phyloP scores from a whole-genome alignment of 2,888 invertebrate genomes.

The Carcina quercana region DNA sequence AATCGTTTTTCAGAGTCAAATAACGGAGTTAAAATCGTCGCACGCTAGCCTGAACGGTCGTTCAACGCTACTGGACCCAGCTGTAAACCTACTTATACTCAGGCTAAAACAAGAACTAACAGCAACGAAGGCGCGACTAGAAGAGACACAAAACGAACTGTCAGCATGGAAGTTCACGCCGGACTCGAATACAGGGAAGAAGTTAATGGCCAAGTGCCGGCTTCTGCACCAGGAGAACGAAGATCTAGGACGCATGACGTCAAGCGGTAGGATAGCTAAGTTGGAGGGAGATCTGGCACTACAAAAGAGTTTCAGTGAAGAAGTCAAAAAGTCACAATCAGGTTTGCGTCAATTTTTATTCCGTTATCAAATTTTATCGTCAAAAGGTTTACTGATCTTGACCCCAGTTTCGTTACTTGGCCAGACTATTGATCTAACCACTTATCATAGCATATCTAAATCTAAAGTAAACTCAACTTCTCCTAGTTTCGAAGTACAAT shows the following conservation, averaged over 20 bases:
- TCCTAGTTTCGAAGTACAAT: too few relatives aligned
- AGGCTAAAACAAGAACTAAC: conserved; percentile 93
- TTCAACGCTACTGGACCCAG: conserved; percentile 88
- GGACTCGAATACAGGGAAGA: conserved; percentile 98
- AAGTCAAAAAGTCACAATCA: conserved; percentile 96
- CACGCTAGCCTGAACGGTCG: conserved; percentile 89
- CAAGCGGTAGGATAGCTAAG: conserved; percentile 95
- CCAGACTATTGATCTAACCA: too few relatives aligned
- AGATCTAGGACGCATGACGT: conserved; percentile 96
- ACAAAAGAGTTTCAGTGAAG: conserved; percentile 96
- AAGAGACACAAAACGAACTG: conserved; percentile 97
- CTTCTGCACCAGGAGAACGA: conserved; percentile 97
- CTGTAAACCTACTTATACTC: conserved; percentile 94
- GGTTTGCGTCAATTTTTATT: conserved; percentile 63
- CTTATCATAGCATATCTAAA: too few relatives aligned
- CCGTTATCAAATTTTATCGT: too few relatives aligned
- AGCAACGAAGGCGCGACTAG: conserved; percentile 90
- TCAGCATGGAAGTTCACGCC: conserved; percentile 99
- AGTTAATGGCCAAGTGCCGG: conserved; percentile 97
- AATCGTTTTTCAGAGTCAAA: conserved; percentile 92
- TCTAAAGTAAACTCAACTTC: too few relatives aligned
- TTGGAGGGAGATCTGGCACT: conserved; percentile 96
- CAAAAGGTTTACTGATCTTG: too few relatives aligned
- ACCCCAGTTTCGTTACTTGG: too few relatives aligned
- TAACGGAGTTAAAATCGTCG: conserved; percentile 92